These are phyloP conservation scores for Myopa tessellatipennis DNA, from an alignment of 2,888 invertebrate genomes.

Conservation along the genomic window DNA sequence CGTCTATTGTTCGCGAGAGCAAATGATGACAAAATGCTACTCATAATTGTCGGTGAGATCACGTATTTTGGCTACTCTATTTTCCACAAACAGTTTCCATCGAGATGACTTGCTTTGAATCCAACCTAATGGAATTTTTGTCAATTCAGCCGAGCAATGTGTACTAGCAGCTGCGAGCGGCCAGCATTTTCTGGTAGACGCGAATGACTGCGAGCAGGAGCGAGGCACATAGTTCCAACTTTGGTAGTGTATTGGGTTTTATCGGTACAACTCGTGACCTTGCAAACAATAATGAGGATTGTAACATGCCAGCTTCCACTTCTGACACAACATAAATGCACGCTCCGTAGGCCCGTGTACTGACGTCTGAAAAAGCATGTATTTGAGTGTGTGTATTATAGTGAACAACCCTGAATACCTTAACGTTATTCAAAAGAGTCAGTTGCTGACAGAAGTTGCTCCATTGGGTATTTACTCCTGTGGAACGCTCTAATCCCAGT, in stretches of 20 bases:
- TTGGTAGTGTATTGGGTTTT: slow-evolving; percentile 43
- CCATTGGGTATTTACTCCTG: slow-evolving; percentile 33
- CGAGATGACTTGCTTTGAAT: slow-evolving; percentile 36
- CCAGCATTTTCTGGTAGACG: background rate
- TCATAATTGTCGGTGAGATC: too few relatives aligned
- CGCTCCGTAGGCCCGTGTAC: slow-evolving; percentile 41
- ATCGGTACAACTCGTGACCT: slow-evolving; percentile 45
- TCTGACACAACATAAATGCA: slow-evolving; percentile 40
- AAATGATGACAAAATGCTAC: too few relatives aligned
- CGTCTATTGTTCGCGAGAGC: too few relatives aligned
- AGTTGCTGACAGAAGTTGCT: slow-evolving; percentile 27
- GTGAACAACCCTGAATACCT: too few relatives aligned
- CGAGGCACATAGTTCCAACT: slow-evolving; percentile 44
- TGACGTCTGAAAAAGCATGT: slow-evolving; percentile 44
- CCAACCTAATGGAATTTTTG: slow-evolving; percentile 44
- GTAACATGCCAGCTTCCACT: background rate
- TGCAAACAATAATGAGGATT: slow-evolving; percentile 37
- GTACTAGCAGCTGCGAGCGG: background rate
- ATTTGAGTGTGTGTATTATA: slow-evolving; percentile 23
- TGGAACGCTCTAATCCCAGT: slow-evolving; percentile 29
- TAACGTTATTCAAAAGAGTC: slow-evolving; percentile 5
- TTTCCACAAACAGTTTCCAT: slow-evolving; percentile 44
- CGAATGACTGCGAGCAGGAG: slow-evolving; percentile 40
- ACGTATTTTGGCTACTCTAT: slow-evolving; percentile 44
- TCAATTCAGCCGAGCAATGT: slow-evolving; percentile 43